These are phyloP conservation scores for Erpobdella octoculata DNA, from an alignment of 2,888 invertebrate genomes.

Conservation along the genomic window DNA sequence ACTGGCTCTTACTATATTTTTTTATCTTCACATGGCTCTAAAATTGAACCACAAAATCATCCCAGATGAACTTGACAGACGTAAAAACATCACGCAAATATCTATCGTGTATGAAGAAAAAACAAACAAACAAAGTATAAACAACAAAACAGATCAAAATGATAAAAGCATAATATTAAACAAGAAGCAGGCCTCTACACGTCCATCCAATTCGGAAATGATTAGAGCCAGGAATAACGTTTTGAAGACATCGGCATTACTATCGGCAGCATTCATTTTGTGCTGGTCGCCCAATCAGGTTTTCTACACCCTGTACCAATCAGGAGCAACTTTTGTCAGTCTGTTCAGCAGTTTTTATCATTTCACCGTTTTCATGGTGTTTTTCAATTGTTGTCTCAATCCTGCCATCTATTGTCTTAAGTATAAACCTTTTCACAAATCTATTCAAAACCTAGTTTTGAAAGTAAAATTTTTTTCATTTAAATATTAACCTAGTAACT, in stretches of 20 bases:
- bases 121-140: no score
- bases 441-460: no score
- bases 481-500: no score
- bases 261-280: conserved; percentile 20
- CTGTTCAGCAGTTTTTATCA: conserved; percentile 24
- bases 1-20: conserved; percentile 16
- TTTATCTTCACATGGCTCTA: conserved; percentile 28
- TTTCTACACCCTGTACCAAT: conserved; percentile 13
- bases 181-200: no score
- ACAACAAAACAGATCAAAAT: no score
- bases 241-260: conserved; percentile 23
- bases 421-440: conserved; percentile 34
- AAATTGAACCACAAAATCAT: conserved; percentile 21
- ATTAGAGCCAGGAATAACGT: conserved; percentile 26
- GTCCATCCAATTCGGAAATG: conserved; percentile 12
- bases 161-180: no score
- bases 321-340: neutral
- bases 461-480: no score
- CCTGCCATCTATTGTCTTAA: conserved; percentile 34
- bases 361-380: conserved; percentile 29
- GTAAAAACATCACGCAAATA: no score
- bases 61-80: conserved; percentile 6
- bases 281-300: conserved; percentile 30
- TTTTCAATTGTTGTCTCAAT: conserved; percentile 34
- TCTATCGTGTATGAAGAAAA: no score